Conservation (phyloP, 2,113 vertebrate species). For the Asarcornis scutulata region DNA sequence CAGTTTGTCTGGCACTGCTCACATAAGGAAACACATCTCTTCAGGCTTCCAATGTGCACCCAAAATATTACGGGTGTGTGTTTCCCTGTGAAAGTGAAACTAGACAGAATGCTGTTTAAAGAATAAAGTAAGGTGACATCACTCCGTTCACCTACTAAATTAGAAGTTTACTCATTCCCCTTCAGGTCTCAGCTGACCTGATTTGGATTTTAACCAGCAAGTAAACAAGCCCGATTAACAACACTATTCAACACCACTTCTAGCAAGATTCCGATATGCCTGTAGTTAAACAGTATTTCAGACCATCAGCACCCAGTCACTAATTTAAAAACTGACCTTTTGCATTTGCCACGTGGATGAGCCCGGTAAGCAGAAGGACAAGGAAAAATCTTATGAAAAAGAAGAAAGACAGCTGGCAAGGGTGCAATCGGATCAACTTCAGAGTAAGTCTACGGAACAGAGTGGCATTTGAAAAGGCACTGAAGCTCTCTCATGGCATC, state of each 20-base stretch:
- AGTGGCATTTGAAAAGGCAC: slow-evolving; percentile 74
- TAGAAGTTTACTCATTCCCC: slow-evolving; percentile 61
- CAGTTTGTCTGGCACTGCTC: not conserved
- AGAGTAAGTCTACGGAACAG: slow-evolving; percentile 69
- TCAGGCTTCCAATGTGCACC: not conserved
- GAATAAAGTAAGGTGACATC: slow-evolving; percentile 66
- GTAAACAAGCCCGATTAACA: slow-evolving; percentile 69
- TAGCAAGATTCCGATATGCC: slow-evolving; percentile 22
- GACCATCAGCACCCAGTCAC: not conserved
- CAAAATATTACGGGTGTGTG: not conserved
- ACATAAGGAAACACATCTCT: not conserved
- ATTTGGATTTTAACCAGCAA: slow-evolving; percentile 68
- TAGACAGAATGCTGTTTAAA: slow-evolving; percentile 52
- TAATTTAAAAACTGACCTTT: slow-evolving; percentile 63
- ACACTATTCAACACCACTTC: slow-evolving; percentile 48
- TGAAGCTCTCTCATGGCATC: slow-evolving; percentile 67
- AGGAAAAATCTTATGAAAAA: slow-evolving; percentile 68
- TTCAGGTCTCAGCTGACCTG: slow-evolving; percentile 57
- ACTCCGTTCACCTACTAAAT: slow-evolving; percentile 17
- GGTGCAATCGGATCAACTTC: slow-evolving; percentile 70
- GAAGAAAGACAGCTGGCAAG: slow-evolving; percentile 77
- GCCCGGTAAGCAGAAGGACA: slow-evolving; percentile 50
- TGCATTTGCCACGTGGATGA: not conserved
- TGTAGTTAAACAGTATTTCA: slow-evolving; percentile 48
- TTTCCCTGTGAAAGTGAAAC: slow-evolving; percentile 64